Evolutionary conservation across 2,113 vertebrate genomes (phyloP).

Genomic region (Hippolais icterina): DNA sequence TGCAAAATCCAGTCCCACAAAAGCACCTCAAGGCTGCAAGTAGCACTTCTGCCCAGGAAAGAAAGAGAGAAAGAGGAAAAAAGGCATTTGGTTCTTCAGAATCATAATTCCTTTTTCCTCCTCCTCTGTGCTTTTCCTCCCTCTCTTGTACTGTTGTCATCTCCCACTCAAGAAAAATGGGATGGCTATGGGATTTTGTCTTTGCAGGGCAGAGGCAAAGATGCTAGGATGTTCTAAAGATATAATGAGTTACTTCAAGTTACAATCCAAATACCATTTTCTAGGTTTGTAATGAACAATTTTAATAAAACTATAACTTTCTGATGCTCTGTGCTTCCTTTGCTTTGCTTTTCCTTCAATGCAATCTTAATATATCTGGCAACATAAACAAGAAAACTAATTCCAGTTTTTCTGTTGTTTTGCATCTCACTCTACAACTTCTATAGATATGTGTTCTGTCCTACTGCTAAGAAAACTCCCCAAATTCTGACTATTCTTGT

Average conservation of each 20-base stretch:
- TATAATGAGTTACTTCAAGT: not conserved
- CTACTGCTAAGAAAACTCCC: not conserved
- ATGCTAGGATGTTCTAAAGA: not conserved
- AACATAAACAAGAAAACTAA: not conserved
- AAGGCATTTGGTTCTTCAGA: not conserved
- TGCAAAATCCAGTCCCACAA: not conserved
- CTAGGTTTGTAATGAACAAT: not conserved
- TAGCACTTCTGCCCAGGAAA: not conserved
- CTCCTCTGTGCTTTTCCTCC: not conserved
- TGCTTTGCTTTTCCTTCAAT: not conserved
- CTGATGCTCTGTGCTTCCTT: not conserved
- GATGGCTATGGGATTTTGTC: not conserved
- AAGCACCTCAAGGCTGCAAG: not conserved
- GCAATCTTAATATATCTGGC: not conserved
- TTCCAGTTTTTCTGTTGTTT: not conserved
- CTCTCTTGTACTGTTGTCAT: not conserved
- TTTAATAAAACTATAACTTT: not conserved
- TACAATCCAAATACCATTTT: not conserved
- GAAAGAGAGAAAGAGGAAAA: not conserved
- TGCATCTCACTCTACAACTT: not conserved
- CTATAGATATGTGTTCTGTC: not conserved
- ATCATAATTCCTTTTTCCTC: not conserved
- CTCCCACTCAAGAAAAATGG: not conserved
- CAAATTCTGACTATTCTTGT: not conserved
- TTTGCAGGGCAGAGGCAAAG: not conserved